These are phyloP conservation scores for Dolomedes plantarius DNA, from an alignment of 2,888 invertebrate species.

Conservation along the genomic window DNA sequence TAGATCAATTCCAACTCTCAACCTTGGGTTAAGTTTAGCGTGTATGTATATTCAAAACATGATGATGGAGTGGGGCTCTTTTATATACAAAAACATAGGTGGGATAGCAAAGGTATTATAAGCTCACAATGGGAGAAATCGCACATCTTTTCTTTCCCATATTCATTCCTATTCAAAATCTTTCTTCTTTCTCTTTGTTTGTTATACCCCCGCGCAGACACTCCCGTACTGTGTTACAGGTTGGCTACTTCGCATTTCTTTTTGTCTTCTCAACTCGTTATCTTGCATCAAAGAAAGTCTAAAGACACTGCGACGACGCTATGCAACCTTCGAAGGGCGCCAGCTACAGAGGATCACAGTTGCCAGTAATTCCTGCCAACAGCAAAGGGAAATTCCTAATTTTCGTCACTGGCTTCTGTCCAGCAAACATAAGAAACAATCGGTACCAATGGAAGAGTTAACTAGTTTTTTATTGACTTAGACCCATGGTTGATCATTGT, in stretches of 20 bases:
- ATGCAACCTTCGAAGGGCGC: conserved; percentile 5
- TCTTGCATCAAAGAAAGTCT: not conserved
- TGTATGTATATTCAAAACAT: too few species aligned
- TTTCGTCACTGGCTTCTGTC: not conserved
- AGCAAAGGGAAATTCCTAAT: not conserved
- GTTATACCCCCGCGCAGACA: too few species aligned
- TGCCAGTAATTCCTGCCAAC: not conserved
- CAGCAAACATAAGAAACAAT: not conserved
- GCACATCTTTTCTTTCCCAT: too few species aligned
- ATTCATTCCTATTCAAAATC: too few species aligned
- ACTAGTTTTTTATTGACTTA: not conserved
- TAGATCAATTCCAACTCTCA: too few species aligned
- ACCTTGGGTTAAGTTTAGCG: too few species aligned
- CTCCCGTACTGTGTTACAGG: too few species aligned
- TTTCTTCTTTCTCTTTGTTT: too few species aligned
- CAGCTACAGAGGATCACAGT: not conserved
- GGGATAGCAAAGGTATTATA: too few species aligned
- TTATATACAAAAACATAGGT: too few species aligned
- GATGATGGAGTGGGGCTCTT: too few species aligned
- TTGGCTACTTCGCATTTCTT: not conserved
- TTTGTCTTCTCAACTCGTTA: not conserved
- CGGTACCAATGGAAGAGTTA: not conserved
- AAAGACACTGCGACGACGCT: not conserved
- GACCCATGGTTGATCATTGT: not conserved
- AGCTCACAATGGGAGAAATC: too few species aligned